phyloP scores from a whole-genome alignment of 2,888 invertebrate species.

The Euzophera pinguis region DNA sequence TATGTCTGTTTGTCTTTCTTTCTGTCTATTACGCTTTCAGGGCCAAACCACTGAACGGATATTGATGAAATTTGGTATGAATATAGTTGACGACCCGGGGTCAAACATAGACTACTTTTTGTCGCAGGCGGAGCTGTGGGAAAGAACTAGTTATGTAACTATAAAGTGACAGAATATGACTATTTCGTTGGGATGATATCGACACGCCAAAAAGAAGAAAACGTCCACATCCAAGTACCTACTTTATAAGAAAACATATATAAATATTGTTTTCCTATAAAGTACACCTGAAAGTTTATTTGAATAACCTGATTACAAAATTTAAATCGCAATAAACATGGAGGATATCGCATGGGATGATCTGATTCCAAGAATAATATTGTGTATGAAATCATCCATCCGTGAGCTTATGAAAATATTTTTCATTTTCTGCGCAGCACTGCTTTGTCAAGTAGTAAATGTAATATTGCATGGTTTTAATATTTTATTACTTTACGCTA shows the following conservation, averaged over 20 bases:
- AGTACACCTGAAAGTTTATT: neutral
- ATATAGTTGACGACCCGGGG: no score
- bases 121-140: no score
- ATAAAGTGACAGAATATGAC: neutral
- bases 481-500: slow-evolving; percentile 38
- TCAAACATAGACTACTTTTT: no score
- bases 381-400: slow-evolving; percentile 14
- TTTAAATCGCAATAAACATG: neutral
- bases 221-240: no score
- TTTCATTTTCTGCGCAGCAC: slow-evolving; percentile 13
- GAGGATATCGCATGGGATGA: slow-evolving; percentile 2
- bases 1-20: no score
- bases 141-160: no score
- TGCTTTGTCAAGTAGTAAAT: slow-evolving; percentile 20
- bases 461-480: slow-evolving; percentile 41
- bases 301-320: neutral
- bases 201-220: no score
- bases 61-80: no score
- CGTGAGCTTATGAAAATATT: slow-evolving; percentile 14
- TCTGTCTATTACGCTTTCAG: no score
- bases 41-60: no score
- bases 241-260: neutral
- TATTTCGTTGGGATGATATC: no score
- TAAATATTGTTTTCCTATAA: neutral
- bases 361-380: slow-evolving; percentile 10